Evolutionary conservation across 2,888 invertebrate genomes (phyloP).

Genomic region (Melanargia galathea): DNA sequence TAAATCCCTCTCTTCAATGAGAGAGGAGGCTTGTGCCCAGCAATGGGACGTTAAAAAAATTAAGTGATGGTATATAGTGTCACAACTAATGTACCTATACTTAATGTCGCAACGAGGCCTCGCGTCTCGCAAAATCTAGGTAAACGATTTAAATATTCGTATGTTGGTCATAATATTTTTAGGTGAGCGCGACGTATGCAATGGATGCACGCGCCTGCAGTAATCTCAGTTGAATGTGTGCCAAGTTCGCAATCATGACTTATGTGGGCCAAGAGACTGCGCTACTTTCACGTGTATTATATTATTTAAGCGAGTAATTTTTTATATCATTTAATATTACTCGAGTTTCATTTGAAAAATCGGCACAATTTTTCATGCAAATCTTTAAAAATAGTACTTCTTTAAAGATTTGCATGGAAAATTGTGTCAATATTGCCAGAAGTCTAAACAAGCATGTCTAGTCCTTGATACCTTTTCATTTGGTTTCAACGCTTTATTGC

Average conservation of each 20-base stretch:
- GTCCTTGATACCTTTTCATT: too few relatives aligned
- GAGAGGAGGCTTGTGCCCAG: too few relatives aligned
- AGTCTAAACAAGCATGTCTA: too few relatives aligned
- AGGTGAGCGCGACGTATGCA: slow-evolving; percentile 16
- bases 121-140: background rate
- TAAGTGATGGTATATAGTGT: too few relatives aligned
- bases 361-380: background rate
- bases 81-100: too few relatives aligned
- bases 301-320: slow-evolving; percentile 16
- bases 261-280: slow-evolving; percentile 79
- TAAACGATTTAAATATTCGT: background rate
- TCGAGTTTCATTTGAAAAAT: slow-evolving; percentile 6
- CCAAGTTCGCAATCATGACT: slow-evolving; percentile 71
- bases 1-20: too few relatives aligned
- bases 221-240: slow-evolving; percentile 61
- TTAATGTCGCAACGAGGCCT: background rate
- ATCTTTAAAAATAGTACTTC: too few relatives aligned
- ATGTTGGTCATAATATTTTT: slow-evolving; percentile 5
- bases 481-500: too few relatives aligned
- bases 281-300: slow-evolving; percentile 42
- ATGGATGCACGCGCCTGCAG: slow-evolving; percentile 24
- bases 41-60: too few relatives aligned
- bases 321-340: slow-evolving; percentile 12
- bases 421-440: background rate
- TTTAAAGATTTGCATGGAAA: too few relatives aligned